These are phyloP conservation scores for Steinernema hermaphroditum DNA, from an alignment of 2,888 invertebrate genomes.

Conservation along the genomic window DNA sequence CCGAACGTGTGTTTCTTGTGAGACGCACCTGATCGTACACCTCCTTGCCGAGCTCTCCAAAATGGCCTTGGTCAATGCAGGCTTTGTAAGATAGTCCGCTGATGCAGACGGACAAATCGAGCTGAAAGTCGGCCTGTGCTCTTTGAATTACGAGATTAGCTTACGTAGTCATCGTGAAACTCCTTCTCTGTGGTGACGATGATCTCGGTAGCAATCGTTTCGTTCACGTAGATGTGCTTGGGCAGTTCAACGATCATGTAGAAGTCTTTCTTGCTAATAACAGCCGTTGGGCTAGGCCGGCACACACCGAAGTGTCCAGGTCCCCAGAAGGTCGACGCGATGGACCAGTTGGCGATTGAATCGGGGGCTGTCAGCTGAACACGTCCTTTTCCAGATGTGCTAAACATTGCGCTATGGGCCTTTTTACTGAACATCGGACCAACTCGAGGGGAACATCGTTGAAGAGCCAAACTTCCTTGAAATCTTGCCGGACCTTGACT, in stretches of 20 bases:
- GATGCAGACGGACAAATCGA: constrained; percentile 44
- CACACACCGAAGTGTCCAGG: constrained; percentile 37
- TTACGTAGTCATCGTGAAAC: constrained; percentile 21
- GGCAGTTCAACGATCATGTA: constrained; percentile 60
- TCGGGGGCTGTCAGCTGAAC: constrained; percentile 32
- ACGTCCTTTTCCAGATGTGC: constrained; percentile 25
- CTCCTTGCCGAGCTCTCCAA: constrained; percentile 45
- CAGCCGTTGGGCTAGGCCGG: neutral
- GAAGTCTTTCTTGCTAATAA: constrained; percentile 37
- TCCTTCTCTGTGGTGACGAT: constrained; percentile 49
- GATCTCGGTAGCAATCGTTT: constrained; percentile 58
- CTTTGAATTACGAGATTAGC: neutral
- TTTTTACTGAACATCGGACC: constrained; percentile 31
- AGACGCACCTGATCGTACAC: constrained; percentile 39
- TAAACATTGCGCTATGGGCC: neutral
- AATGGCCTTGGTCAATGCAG: constrained; percentile 49
- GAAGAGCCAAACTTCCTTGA: constrained; percentile 65
- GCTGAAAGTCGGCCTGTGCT: neutral
- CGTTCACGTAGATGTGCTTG: constrained; percentile 59
- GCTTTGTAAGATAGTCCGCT: constrained; percentile 45
- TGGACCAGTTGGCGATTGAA: constrained; percentile 41
- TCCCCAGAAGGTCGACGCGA: constrained; percentile 44
- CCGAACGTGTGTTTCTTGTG: neutral
- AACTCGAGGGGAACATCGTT: constrained; percentile 54
- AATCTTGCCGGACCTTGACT: constrained; percentile 41